These are phyloP conservation scores for Bombus confusus DNA, from an alignment of 1,140 invertebrate species.

Conservation along the genomic window DNA sequence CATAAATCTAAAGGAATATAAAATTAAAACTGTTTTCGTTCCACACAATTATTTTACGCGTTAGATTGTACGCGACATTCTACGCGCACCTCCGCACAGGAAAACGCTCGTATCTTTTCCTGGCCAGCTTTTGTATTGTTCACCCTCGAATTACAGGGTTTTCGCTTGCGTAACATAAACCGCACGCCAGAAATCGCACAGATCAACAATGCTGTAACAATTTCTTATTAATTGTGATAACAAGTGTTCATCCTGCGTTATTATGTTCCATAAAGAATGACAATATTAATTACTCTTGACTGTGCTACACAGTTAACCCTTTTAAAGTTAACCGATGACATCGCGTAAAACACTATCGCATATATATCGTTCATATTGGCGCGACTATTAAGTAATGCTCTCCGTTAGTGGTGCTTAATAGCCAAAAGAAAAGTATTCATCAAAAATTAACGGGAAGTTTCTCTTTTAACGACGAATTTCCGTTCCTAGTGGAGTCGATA, in stretches of 20 bases:
- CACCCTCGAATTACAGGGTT: neutral
- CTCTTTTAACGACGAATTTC: too few relatives aligned
- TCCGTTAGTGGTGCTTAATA: too few relatives aligned
- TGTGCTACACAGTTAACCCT: neutral
- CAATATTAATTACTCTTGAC: neutral
- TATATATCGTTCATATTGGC: too few relatives aligned
- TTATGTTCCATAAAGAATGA: neutral
- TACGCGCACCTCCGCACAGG: neutral
- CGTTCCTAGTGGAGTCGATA: too few relatives aligned
- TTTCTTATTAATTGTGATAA: neutral
- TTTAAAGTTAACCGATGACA: too few relatives aligned
- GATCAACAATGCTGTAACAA: neutral
- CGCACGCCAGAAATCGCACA: neutral
- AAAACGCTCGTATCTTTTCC: neutral
- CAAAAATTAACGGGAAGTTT: too few relatives aligned
- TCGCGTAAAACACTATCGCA: too few relatives aligned
- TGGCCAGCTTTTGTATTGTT: neutral
- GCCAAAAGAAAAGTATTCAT: too few relatives aligned
- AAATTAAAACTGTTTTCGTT: constrained; percentile 6
- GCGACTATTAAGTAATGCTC: too few relatives aligned
- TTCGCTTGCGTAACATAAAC: neutral
- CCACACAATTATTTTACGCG: neutral
- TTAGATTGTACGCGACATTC: neutral
- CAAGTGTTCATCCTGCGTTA: neutral
- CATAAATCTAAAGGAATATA: neutral